These are phyloP conservation scores for Papilio gigon DNA, from an alignment of 2,888 invertebrate genomes.

Conservation along the genomic window DNA sequence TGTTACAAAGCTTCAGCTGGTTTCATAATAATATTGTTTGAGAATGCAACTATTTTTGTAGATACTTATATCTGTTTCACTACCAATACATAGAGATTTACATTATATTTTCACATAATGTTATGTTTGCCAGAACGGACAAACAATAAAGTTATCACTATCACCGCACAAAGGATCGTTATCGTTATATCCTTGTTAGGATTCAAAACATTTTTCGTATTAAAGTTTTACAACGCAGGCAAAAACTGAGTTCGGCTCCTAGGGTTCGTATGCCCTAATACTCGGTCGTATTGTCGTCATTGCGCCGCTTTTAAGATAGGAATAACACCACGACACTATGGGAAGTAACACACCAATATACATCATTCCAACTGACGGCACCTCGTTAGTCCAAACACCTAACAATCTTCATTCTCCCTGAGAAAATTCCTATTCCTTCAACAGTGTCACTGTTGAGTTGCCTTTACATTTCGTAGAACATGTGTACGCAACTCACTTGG, in stretches of 20 bases:
- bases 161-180: conserved; percentile 63
- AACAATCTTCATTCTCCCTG: conserved; percentile 58
- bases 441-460: conserved; percentile 74
- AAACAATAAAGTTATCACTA: conserved; percentile 62
- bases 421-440: conserved; percentile 69
- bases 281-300: conserved; percentile 31
- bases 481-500: conserved; percentile 77
- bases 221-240: conserved; percentile 28
- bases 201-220: conserved; percentile 30
- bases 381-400: conserved; percentile 35
- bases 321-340: conserved; percentile 52
- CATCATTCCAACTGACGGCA: conserved; percentile 1
- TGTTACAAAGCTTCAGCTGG: conserved; percentile 57
- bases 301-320: conserved; percentile 54
- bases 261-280: conserved; percentile 34
- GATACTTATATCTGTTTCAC: conserved; percentile 78
- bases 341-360: neutral
- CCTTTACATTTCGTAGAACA: conserved; percentile 68
- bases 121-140: conserved; percentile 70
- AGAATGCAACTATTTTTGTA: conserved; percentile 82
- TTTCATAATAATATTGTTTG: conserved; percentile 67
- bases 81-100: conserved; percentile 79
- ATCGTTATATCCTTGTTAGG: conserved; percentile 48
- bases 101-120: conserved; percentile 76
- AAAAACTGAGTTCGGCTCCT: conserved; percentile 16